A percentile compares a stretch with the other conserved stretches of the same genome.
phyloP scores from a whole-genome alignment of 2,113 vertebrate genomes.

The Indicator maculatus region DNA sequence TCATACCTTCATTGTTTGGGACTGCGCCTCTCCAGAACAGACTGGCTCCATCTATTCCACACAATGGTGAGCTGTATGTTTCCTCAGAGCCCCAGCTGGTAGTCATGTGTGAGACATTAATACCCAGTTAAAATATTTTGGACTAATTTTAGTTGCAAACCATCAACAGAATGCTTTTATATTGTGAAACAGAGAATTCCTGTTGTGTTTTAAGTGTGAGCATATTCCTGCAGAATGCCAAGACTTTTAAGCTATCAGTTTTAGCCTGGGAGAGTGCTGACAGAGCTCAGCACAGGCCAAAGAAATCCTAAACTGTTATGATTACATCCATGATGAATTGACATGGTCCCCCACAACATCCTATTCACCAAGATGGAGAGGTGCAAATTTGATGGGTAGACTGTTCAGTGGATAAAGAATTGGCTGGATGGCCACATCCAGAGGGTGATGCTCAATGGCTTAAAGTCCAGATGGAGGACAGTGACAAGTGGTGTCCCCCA shows the following conservation, averaged over 20 bases:
- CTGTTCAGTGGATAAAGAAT: too few species aligned
- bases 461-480: too few species aligned
- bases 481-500: too few species aligned
- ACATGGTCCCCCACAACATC: too few species aligned
- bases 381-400: too few species aligned
- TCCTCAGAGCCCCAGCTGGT: background rate
- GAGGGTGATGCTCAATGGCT: too few species aligned
- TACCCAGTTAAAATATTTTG: background rate
- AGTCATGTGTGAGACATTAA: background rate
- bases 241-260: background rate
- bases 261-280: background rate
- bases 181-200: background rate
- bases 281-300: background rate
- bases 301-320: background rate
- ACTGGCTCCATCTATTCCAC: background rate
- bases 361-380: too few species aligned
- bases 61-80: fast-evolving
- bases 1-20: background rate
- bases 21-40: background rate
- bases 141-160: background rate
- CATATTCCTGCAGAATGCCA: background rate
- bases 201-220: background rate
- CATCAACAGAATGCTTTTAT: background rate
- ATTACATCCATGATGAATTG: background rate
- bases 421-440: too few species aligned